These are phyloP conservation scores for Brenthis hecate DNA, from an alignment of 2,888 invertebrate genomes.

Conservation along the genomic window DNA sequence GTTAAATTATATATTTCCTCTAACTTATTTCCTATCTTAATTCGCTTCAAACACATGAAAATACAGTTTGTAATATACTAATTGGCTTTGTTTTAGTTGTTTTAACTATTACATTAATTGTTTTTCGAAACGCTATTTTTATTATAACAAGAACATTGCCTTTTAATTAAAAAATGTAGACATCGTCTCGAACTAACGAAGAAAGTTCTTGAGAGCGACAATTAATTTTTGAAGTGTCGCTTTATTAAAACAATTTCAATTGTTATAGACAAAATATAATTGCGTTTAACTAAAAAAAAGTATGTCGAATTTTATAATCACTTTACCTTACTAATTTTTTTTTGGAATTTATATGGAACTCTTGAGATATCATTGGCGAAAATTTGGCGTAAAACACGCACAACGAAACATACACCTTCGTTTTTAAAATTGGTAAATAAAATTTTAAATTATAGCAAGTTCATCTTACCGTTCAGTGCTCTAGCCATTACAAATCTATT, in stretches of 20 bases:
- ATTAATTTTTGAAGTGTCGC: constrained; percentile 54
- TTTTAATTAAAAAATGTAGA: constrained; percentile 72
- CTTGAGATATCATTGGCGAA: too few relatives aligned
- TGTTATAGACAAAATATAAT: constrained; percentile 33
- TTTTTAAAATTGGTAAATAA: too few relatives aligned
- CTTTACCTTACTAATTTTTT: too few relatives aligned
- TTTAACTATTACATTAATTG: constrained; percentile 46
- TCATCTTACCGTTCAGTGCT: too few relatives aligned
- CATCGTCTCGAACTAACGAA: constrained; percentile 56
- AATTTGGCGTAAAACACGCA: too few relatives aligned
- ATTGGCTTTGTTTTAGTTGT: constrained; percentile 31
- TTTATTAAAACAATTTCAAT: constrained; percentile 52
- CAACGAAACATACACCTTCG: too few relatives aligned
- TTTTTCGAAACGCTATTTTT: constrained; percentile 44
- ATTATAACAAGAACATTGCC: constrained; percentile 39
- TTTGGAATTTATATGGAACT: too few relatives aligned
- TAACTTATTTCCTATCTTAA: too few relatives aligned
- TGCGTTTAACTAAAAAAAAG: constrained; percentile 25
- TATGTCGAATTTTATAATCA: not conserved
- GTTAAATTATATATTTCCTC: too few relatives aligned
- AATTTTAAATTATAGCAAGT: too few relatives aligned
- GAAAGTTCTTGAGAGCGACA: constrained; percentile 60
- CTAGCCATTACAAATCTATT: too few relatives aligned
- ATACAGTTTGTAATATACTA: constrained; percentile 45
- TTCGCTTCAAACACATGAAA: too few relatives aligned